Evolutionary conservation across 1,140 invertebrate genomes (phyloP).

Genomic region (Atta texana): DNA sequence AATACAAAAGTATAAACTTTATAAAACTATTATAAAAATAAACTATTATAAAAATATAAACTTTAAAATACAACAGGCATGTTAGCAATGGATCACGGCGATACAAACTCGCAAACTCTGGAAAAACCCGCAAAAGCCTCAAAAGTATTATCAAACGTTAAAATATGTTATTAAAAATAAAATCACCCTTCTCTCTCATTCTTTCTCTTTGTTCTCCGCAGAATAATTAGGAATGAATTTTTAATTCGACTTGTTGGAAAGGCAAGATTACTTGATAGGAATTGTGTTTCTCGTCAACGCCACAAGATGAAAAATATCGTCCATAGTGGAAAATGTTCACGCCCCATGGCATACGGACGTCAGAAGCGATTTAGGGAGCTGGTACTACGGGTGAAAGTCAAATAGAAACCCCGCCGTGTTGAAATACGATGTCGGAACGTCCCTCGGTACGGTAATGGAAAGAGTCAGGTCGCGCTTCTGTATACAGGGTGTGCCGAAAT

Average conservation of each 20-base stretch:
- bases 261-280: slow-evolving; percentile 36
- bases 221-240: slow-evolving; percentile 9
- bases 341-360: slow-evolving; percentile 74
- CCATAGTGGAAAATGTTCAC: slow-evolving; percentile 65
- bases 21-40: too few species aligned
- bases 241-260: not conserved
- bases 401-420: slow-evolving; percentile 76
- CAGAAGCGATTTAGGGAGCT: slow-evolving; percentile 73
- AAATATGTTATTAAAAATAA: not conserved
- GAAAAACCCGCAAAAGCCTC: too few species aligned
- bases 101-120: too few species aligned
- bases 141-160: not conserved
- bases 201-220: not conserved
- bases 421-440: slow-evolving; percentile 74
- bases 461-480: slow-evolving; percentile 40
- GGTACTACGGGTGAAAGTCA: slow-evolving; percentile 72
- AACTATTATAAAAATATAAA: too few species aligned
- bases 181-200: not conserved
- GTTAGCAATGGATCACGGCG: too few species aligned
- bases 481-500: slow-evolving; percentile 47
- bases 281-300: slow-evolving; percentile 14
- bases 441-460: slow-evolving; percentile 70
- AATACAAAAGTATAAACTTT: too few species aligned
- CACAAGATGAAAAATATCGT: slow-evolving; percentile 61
- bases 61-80: too few species aligned